Evolutionary conservation across 2,113 vertebrate species (phyloP).

Genomic region (Semicossyphus pulcher): DNA sequence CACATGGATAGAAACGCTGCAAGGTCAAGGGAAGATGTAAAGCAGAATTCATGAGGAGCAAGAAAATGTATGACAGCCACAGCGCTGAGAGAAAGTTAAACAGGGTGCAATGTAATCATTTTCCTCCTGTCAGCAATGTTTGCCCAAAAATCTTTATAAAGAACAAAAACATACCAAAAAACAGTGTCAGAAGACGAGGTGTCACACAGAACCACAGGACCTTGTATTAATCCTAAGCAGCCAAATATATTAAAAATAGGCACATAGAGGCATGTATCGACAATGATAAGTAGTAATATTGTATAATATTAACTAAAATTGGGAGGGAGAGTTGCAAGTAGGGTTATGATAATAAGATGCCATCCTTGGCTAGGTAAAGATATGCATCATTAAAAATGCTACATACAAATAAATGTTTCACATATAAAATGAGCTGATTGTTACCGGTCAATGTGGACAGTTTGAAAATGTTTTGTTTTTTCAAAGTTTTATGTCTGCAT

Average conservation of each 20-base stretch:
- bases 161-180: background rate
- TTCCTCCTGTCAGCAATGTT: background rate
- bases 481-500: no score
- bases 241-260: no score
- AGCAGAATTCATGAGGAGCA: background rate
- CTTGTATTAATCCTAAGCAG: background rate
- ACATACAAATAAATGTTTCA: no score
- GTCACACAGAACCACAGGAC: background rate
- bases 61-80: slow-evolving; percentile 7
- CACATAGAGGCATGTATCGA: background rate
- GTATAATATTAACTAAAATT: background rate
- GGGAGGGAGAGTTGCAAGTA: no score
- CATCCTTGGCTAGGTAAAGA: no score
- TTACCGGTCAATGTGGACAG: no score
- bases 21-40: slow-evolving; percentile 14
- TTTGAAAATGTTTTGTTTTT: no score
- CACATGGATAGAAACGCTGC: background rate
- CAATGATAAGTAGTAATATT: background rate
- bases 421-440: no score
- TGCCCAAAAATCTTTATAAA: background rate
- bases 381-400: no score
- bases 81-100: background rate
- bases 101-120: background rate
- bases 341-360: no score
- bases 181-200: background rate